Base-by-base conservation (phyloP, 37 sponge, comb jelly and placozoan species). In the Oscarella lobularis region DNA sequence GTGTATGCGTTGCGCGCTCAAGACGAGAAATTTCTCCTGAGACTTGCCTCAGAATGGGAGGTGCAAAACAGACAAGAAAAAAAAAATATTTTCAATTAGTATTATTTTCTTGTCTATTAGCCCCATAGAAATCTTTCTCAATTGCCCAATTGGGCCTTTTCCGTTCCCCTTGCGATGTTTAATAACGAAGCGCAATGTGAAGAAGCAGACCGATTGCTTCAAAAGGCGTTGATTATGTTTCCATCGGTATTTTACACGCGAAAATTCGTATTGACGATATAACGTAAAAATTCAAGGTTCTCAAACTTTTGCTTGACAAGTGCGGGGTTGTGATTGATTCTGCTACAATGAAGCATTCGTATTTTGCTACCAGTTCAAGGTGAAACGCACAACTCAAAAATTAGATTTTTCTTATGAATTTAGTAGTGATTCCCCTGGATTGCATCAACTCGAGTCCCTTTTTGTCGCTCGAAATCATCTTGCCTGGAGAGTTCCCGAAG, bases 111-210 rank as follows among this genome's bases (percentile, higher is more conserved):
- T 27, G 14, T 27, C 20, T 48, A 76, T 3, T 67, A 92, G 92
- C 6, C 67, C 1, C 5, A 34, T 2, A 81, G 81, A 38, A 95
- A 88, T 66, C 78, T 95, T 0, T 83, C 83, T 39, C 87, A 91
- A 78, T 84, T 95, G 0, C 96, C 96, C 3, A 95, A 95, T 75
- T 88, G 87, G 78, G 86, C 96, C 5, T 85, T 89, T 40, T 91
- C 96, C 1, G 38, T 85, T 38, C 80, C 96, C n/a, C 80, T 95
- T 73, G 93, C 96, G 34, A 66, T 80, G 67, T 91, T 91, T 75
- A 81, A 88, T 72, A 41, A 54, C 2, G 70, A 38, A 38, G 32
- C 27, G n/a, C 38, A 31, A 36, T 31, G 27, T 37, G 2, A 38
- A 14, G 67, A 34, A 36, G 33, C 39, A 39, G 34, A 29, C 73